phyloP scores from a whole-genome alignment of 2,113 vertebrate genomes.

The Myocastor coypus region DNA sequence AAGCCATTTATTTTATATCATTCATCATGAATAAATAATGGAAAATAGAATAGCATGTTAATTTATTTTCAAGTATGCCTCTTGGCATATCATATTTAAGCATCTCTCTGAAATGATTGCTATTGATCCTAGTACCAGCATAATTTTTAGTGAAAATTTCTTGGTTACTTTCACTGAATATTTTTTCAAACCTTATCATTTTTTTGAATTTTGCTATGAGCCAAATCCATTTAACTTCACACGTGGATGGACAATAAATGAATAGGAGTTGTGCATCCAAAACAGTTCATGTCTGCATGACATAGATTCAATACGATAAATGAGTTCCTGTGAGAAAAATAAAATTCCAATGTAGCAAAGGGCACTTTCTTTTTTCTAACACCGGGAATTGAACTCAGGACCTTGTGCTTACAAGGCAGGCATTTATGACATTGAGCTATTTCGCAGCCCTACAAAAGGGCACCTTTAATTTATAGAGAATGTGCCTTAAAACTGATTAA shows the following conservation, averaged over 20 bases:
- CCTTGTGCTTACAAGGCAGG: too few species aligned
- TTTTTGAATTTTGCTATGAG: conserved; percentile 47
- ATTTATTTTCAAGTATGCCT: conserved; percentile 67
- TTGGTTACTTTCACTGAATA: conserved; percentile 32
- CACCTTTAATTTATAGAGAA: conserved; percentile 65
- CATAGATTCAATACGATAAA: conserved; percentile 59
- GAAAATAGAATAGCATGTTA: conserved; percentile 48
- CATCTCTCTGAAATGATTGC: conserved; percentile 38
- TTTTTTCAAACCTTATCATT: conserved; percentile 1
- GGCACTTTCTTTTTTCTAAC: not conserved
- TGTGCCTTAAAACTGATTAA: conserved; percentile 51
- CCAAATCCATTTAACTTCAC: conserved; percentile 25
- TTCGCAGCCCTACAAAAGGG: not conserved
- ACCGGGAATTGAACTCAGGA: too few species aligned
- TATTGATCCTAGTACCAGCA: conserved; percentile 17
- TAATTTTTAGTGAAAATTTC: conserved; percentile 32
- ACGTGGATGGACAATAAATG: conserved; percentile 12
- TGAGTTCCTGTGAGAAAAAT: conserved; percentile 43
- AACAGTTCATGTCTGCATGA: conserved; percentile 47
- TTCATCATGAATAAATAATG: conserved; percentile 64
- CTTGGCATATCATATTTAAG: conserved; percentile 2
- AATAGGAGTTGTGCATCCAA: conserved; percentile 60
- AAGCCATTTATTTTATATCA: conserved; percentile 51
- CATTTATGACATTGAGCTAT: too few species aligned
- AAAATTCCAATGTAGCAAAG: conserved; percentile 50